Evolutionary conservation across 2,113 vertebrate genomes (phyloP), one percentile per base, ranked within the genome.

Genomic region (Varanus salvator): DNA sequence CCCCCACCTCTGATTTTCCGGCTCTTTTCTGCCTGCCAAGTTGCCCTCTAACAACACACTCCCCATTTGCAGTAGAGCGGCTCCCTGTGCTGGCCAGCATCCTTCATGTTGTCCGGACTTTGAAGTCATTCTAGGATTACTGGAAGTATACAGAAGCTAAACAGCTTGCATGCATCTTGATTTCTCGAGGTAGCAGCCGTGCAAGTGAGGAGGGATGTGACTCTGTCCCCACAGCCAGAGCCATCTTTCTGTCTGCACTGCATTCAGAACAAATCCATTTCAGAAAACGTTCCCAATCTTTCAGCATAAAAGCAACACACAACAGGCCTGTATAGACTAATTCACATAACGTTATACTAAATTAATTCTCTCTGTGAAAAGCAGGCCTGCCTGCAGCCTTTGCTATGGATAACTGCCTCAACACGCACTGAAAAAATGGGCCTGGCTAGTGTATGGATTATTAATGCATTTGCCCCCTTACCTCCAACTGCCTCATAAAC

Each of bases 141-240:
- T 54, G 66, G 86, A 60, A 87, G 64, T 75, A 77, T 72, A 60
- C 29, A n/a, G 83, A 92, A 87, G 52, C 66, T 6, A n/a, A 80
- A 74, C 27, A 12, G 52, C 5, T 19, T 0, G 0, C 14, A 69
- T 81, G 86, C 92, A 72, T 89, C 94, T 91, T 91, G 80, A 50
- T 44, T 44, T 44, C 38, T 44, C 38, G 38, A 44, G 38, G 38
- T 3, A 44, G 38, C 15, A n/a, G 71, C 72, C 17, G 48, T 52
- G 50, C 44, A 89, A 12, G 29, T n/a, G 6, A 82, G 7, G 27
- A 84, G 64, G 8, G 17, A 31, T 38, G 0, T 27, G 1, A n/a
- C 0, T 0, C 44, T 76, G 83, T 83, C 60, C 0, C 0, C 50
- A 0, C 0, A 74, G 31, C 50, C 64, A 8, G 8, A 9, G 9